A percentile compares a stretch with the other conserved stretches of the same genome.
Evolutionary conservation across 2,888 invertebrate genomes (phyloP).

Genomic region (Caenorhabditis sp.): DNA sequence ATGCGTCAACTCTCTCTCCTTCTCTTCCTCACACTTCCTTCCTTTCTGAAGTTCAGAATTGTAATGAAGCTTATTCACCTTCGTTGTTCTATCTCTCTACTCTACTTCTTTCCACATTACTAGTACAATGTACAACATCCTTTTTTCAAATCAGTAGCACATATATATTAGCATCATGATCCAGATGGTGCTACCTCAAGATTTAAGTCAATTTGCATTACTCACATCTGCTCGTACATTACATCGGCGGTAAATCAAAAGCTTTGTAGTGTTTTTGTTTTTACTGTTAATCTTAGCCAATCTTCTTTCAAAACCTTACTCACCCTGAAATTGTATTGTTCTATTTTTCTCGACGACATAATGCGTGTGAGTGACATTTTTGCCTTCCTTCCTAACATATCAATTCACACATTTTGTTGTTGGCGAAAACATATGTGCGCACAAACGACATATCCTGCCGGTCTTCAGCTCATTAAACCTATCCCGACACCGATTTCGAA

Average conservation of each 20-base stretch:
- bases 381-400: slow-evolving; percentile 2
- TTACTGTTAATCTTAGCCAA: neutral
- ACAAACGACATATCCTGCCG: slow-evolving; percentile 8
- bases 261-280: neutral
- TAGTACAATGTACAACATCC: neutral
- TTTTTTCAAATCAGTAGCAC: too few relatives aligned
- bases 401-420: slow-evolving; percentile 19
- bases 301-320: neutral
- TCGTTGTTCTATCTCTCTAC: slow-evolving; percentile 2
- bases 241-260: neutral
- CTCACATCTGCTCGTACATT: slow-evolving; percentile 20
- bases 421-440: slow-evolving; percentile 44
- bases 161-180: slow-evolving; percentile 12
- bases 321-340: too few relatives aligned
- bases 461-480: slow-evolving; percentile 34
- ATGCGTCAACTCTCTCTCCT: neutral
- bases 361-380: slow-evolving; percentile 34
- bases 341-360: too few relatives aligned
- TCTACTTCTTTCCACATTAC: neutral
- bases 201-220: slow-evolving; percentile 49
- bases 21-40: slow-evolving; percentile 17
- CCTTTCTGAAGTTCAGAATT: slow-evolving; percentile 28
- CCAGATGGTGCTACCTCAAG: slow-evolving; percentile 46
- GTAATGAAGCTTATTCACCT: slow-evolving; percentile 55
- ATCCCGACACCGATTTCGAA: neutral